phyloP scores from a whole-genome alignment of 2,113 vertebrate genomes.

The Sebastes fasciatus region DNA sequence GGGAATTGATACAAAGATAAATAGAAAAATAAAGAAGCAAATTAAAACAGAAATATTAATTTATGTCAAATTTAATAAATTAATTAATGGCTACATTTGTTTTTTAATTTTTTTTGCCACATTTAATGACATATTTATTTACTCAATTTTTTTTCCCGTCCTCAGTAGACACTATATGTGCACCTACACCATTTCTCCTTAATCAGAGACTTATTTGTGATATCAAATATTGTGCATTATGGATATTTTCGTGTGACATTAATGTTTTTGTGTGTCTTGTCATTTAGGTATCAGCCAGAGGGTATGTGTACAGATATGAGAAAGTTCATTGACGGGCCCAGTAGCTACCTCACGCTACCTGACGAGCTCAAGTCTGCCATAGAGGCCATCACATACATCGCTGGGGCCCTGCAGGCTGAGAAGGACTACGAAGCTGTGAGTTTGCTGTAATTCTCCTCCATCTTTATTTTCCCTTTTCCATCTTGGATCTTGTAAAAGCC shows the following conservation, averaged over 20 bases:
- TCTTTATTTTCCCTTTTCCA: neutral
- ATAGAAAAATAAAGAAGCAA: too few species aligned
- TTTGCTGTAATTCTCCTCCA: neutral
- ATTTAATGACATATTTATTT: too few species aligned
- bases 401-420: constrained; percentile 88
- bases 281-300: constrained; percentile 85
- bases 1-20: too few species aligned
- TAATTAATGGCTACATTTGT: too few species aligned
- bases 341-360: constrained; percentile 82
- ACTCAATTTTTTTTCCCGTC: too few species aligned
- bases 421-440: constrained; percentile 90
- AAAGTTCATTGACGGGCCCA: constrained; percentile 87
- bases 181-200: too few species aligned
- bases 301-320: constrained; percentile 83
- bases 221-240: neutral
- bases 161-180: neutral
- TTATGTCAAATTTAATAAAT: too few species aligned
- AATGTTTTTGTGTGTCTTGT: neutral
- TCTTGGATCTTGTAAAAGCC: neutral
- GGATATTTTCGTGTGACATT: neutral
- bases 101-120: too few species aligned
- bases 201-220: neutral
- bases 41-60: too few species aligned
- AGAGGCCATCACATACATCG: constrained; percentile 88
- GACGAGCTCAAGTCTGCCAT: constrained; percentile 88